Conservation (phyloP, 35 echinoderm and acorn worm species). For the Ophioderma brevispina region DNA sequence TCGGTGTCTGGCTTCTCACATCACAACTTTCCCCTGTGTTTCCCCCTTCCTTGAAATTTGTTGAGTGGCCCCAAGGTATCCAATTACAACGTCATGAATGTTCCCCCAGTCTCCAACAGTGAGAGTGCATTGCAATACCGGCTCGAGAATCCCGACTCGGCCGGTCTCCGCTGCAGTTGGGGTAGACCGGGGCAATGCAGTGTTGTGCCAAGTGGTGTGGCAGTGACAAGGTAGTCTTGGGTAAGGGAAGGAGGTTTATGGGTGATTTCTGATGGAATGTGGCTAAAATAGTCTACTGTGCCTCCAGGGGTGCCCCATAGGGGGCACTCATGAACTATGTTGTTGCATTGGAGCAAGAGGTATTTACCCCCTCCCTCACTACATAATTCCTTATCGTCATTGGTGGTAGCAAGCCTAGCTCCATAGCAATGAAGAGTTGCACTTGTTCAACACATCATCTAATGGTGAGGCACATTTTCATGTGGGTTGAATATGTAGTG, state of each 20-base stretch:
- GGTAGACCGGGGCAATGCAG: not conserved
- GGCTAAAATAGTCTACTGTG: not conserved
- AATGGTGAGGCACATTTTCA: conserved; percentile 1
- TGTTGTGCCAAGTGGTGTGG: not conserved
- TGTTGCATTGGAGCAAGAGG: too few species aligned
- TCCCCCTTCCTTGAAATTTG: not conserved
- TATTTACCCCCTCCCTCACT: not conserved
- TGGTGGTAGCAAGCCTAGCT: too few species aligned
- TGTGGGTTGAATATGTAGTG: too few species aligned
- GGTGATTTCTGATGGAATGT: conserved; percentile 8
- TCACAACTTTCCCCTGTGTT: not conserved
- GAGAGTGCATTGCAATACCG: not conserved
- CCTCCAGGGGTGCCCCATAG: conserved; percentile 1
- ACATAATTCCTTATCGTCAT: not conserved
- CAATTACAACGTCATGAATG: conserved; percentile 6
- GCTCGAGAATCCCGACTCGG: not conserved
- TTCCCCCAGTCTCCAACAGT: conserved; percentile 4
- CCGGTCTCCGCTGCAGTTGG: not conserved
- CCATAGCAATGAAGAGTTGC: not conserved
- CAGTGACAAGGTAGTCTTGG: not conserved
- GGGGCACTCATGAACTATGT: not conserved
- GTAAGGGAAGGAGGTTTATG: not conserved
- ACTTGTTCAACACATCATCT: not conserved
- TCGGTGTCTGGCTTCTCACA: not conserved
- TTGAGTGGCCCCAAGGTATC: not conserved